phyloP scores from a whole-genome alignment of 2,797 vertebrate genomes.

The Mergus octosetaceus region DNA sequence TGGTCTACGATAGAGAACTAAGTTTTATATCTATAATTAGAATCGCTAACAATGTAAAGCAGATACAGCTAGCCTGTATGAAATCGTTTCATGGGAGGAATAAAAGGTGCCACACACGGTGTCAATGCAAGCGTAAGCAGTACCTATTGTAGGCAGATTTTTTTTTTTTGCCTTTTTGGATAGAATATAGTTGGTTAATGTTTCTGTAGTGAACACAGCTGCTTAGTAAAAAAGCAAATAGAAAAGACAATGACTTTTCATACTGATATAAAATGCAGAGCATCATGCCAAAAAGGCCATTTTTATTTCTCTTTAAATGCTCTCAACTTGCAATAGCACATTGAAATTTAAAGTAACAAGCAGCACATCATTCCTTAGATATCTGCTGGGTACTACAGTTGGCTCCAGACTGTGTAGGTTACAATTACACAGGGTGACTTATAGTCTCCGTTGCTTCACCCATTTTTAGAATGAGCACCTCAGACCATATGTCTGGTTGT shows the following conservation, averaged over 20 bases:
- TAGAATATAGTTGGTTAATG: not conserved
- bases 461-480: not conserved
- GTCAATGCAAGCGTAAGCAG: accelerated
- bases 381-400: not conserved
- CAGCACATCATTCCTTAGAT: not conserved
- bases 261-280: not conserved
- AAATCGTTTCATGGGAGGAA: not conserved
- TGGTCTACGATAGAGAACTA: not conserved
- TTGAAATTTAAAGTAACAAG: not conserved
- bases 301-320: not conserved
- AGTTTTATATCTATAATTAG: not conserved
- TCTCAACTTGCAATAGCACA: not conserved
- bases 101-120: not conserved
- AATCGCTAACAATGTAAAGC: not conserved
- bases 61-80: not conserved
- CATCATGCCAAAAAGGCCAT: not conserved
- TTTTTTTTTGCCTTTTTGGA: not conserved
- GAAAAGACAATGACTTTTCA: not conserved
- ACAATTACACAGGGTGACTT: not conserved
- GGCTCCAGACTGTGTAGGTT: not conserved
- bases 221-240: not conserved
- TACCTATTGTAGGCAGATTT: not conserved
- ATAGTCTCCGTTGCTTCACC: not conserved
- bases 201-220: not conserved
- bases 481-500: not conserved